Percentiles rank a stretch among this genome's conserved stretches.
These are phyloP conservation scores for Drosophila robusta DNA, from an alignment of 2,888 invertebrate species.

Conservation along the genomic window DNA sequence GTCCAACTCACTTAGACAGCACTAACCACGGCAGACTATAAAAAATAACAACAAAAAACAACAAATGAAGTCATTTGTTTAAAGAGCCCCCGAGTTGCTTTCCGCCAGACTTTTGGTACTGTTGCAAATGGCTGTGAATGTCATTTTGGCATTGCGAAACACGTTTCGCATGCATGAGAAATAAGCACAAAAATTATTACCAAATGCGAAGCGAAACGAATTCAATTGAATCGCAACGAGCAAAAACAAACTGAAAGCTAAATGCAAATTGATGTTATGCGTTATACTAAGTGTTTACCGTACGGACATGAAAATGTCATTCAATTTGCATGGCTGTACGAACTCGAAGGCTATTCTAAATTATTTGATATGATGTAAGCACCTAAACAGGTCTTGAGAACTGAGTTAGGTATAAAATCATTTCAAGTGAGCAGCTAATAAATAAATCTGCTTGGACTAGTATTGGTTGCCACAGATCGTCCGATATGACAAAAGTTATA, in stretches of 20 bases:
- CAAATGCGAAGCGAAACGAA: slow-evolving; percentile 48
- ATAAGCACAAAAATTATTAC: slow-evolving; percentile 33
- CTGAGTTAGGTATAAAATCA: background rate
- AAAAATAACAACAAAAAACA: slow-evolving; percentile 1
- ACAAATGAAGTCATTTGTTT: slow-evolving; percentile 51
- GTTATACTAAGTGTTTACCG: slow-evolving; percentile 13
- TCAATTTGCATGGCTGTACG: slow-evolving; percentile 24
- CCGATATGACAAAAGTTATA: no score
- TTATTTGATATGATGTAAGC: slow-evolving; percentile 50
- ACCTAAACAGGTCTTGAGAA: slow-evolving; percentile 26
- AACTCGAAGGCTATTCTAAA: slow-evolving; percentile 35
- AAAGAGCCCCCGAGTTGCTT: slow-evolving; percentile 14
- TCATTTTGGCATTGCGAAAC: slow-evolving; percentile 60
- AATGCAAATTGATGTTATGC: slow-evolving; percentile 42
- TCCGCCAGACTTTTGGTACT: slow-evolving; percentile 4
- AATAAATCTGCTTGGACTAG: background rate
- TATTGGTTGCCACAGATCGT: no score
- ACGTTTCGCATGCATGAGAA: slow-evolving; percentile 67
- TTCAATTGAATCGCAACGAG: slow-evolving; percentile 36
- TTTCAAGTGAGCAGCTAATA: background rate
- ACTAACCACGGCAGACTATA: slow-evolving; percentile 9
- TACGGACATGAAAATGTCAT: slow-evolving; percentile 43
- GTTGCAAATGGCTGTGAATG: slow-evolving; percentile 18
- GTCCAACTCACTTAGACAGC: slow-evolving; percentile 20
- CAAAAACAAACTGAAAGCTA: slow-evolving; percentile 36